Evolutionary conservation across 2,888 invertebrate species (phyloP).

Genomic region (Zhuqinia jingwanae): DNA sequence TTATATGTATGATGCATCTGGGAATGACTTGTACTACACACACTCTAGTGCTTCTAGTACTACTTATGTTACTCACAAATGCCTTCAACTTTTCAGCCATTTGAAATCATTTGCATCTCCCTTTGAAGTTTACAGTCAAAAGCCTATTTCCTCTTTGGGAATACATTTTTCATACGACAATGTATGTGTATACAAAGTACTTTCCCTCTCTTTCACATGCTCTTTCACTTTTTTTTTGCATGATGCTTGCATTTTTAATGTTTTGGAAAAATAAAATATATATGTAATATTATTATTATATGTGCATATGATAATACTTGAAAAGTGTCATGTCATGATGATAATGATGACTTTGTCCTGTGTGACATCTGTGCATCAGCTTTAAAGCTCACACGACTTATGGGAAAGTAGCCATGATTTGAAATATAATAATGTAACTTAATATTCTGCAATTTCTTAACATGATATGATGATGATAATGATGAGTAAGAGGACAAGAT

Average conservation of each 20-base stretch:
- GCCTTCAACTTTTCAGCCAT: constrained; percentile 59
- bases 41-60: background rate
- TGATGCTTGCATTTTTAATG: constrained; percentile 66
- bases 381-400: too few species aligned
- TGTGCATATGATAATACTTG: too few species aligned
- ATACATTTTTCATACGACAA: constrained; percentile 63
- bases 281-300: too few species aligned
- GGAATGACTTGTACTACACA: constrained; percentile 51
- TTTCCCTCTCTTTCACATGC: constrained; percentile 13
- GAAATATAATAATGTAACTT: background rate
- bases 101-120: constrained; percentile 69
- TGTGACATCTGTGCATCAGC: background rate
- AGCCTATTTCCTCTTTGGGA: constrained; percentile 65
- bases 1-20: constrained; percentile 42
- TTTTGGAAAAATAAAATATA: constrained; percentile 1
- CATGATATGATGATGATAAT: background rate
- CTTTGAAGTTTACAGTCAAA: constrained; percentile 62
- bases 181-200: background rate
- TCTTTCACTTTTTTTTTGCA: constrained; percentile 50
- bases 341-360: constrained; percentile 8
- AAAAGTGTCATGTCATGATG: constrained; percentile 45
- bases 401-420: too few species aligned
- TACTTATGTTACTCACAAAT: constrained; percentile 11
- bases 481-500: background rate
- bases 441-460: background rate